These are phyloP conservation scores for Thamnophis sirtalis DNA, from an alignment of 2,113 vertebrate species.

Conservation along the genomic window DNA sequence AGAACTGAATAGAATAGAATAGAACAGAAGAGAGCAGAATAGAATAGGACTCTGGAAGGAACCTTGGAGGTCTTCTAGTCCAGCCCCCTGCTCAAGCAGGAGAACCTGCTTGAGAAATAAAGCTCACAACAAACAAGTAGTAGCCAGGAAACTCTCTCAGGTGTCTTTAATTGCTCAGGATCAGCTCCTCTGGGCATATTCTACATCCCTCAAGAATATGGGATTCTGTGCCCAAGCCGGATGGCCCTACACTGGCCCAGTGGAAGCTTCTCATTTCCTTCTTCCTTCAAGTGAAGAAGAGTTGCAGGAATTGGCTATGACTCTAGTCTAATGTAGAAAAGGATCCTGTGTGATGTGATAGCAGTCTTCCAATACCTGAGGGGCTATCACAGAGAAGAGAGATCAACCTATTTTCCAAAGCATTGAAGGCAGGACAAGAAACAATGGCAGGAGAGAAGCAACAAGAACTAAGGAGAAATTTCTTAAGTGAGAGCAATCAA, in stretches of 20 bases:
- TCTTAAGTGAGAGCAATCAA: background rate
- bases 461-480: background rate
- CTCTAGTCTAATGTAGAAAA: background rate
- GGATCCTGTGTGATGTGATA: background rate
- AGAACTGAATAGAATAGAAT: too few species aligned
- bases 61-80: too few species aligned
- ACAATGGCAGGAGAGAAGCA: background rate
- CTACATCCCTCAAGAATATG: background rate
- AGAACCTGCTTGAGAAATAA: background rate
- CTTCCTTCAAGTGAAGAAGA: background rate
- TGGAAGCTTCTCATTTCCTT: background rate
- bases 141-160: background rate
- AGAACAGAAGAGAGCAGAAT: too few species aligned
- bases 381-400: background rate
- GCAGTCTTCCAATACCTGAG: background rate
- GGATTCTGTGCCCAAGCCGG: background rate
- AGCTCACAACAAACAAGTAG: background rate
- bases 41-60: too few species aligned
- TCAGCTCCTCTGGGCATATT: background rate
- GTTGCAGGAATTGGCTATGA: background rate
- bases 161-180: background rate
- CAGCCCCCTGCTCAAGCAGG: too few species aligned
- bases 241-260: background rate
- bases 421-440: background rate
- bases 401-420: background rate